Percentiles rank a stretch among this genome's conserved stretches.
Conservation (phyloP, 2,888 invertebrate species). For the Vesta saturnalis region DNA sequence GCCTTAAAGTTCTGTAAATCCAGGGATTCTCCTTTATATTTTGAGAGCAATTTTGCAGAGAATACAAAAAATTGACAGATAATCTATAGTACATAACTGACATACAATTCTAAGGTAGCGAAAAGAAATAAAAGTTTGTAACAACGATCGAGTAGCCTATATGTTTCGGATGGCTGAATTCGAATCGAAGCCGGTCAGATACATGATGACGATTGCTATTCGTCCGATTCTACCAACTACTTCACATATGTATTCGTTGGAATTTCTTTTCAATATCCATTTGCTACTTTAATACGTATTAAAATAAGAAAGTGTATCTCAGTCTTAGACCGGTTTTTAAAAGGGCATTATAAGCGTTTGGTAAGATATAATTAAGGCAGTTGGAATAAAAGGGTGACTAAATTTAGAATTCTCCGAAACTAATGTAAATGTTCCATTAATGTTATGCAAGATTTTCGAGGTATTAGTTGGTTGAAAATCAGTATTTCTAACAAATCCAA, state of each 20-base stretch:
- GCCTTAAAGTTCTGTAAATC: conserved; percentile 37
- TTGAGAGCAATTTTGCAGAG: conserved; percentile 37
- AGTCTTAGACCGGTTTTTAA: not conserved
- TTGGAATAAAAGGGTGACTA: conserved; percentile 13
- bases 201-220: conserved; percentile 55
- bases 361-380: conserved; percentile 13
- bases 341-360: conserved; percentile 16
- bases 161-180: conserved; percentile 50
- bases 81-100: conserved; percentile 48
- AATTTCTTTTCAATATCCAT: conserved; percentile 46
- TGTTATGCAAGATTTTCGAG: conserved; percentile 6
- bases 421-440: conserved; percentile 15
- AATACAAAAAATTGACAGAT: conserved; percentile 56
- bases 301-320: conserved; percentile 6
- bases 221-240: conserved; percentile 38
- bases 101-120: conserved; percentile 52
- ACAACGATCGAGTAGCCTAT: conserved; percentile 48
- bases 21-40: conserved; percentile 37
- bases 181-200: conserved; percentile 51
- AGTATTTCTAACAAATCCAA: conserved; percentile 1
- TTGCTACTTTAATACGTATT: conserved; percentile 21
- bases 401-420: conserved; percentile 9
- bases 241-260: conserved; percentile 31
- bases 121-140: conserved; percentile 49
- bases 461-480: conserved; percentile 3